A percentile compares a stretch with the other conserved stretches of the same genome.
These are phyloP conservation scores for Gambusia holbrooki DNA, from an alignment of 2,113 vertebrate species.

Conservation along the genomic window DNA sequence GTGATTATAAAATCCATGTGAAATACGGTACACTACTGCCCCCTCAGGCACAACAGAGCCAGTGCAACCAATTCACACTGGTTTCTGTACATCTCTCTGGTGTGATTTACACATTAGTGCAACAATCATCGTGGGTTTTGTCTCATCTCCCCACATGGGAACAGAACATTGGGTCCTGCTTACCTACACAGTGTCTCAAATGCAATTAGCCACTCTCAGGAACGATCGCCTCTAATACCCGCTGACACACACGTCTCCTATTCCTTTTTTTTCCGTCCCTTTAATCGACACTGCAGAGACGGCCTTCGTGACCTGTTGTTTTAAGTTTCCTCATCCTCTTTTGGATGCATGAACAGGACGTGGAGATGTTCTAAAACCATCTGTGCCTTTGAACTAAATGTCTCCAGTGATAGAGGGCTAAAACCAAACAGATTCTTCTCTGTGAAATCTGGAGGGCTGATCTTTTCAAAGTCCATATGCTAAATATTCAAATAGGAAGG, in stretches of 20 bases:
- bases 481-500: neutral
- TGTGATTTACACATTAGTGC: conserved; percentile 10
- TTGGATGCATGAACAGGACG: neutral
- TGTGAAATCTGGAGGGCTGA: neutral
- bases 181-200: conserved; percentile 28
- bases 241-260: conserved; percentile 15
- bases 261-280: neutral
- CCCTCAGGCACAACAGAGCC: conserved; percentile 3
- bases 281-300: conserved; percentile 11
- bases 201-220: conserved; percentile 23
- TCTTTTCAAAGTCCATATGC: neutral
- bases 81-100: neutral
- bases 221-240: conserved; percentile 2
- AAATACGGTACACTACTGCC: conserved; percentile 45
- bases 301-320: neutral
- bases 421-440: conserved; percentile 1
- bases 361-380: neutral
- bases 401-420: neutral
- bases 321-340: neutral
- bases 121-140: conserved; percentile 14
- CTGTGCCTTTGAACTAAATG: neutral
- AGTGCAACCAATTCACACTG: neutral
- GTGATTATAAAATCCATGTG: neutral
- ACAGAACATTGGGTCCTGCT: conserved; percentile 56
- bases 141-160: conserved; percentile 28